phyloP scores from a whole-genome alignment of 2,888 invertebrate species.

The Ochropleura leucogaster region DNA sequence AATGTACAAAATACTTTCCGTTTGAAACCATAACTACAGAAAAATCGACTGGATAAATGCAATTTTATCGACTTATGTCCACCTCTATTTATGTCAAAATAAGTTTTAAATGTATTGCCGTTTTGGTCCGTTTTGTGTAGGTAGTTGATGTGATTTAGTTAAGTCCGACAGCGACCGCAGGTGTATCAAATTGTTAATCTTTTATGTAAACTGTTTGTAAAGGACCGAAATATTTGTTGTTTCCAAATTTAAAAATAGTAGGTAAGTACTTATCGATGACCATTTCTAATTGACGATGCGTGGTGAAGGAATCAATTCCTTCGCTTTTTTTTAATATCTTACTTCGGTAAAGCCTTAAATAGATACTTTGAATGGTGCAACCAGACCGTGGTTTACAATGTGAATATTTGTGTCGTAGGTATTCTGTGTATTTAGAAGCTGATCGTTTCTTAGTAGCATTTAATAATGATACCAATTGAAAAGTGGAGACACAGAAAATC shows the following conservation, averaged over 20 bases:
- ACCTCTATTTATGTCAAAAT: slow-evolving; percentile 33
- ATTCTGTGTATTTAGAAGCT: too few species aligned
- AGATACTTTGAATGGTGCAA: neutral
- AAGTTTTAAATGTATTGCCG: neutral
- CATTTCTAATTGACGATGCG: too few species aligned
- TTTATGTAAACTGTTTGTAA: slow-evolving; percentile 4
- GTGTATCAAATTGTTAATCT: slow-evolving; percentile 17
- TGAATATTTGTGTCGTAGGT: too few species aligned
- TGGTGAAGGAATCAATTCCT: too few species aligned
- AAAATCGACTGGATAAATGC: slow-evolving; percentile 29
- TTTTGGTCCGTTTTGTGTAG: neutral
- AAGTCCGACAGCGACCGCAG: neutral
- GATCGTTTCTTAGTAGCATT: too few species aligned
- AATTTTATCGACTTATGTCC: slow-evolving; percentile 32
- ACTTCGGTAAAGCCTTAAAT: too few species aligned
- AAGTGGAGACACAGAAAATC: too few species aligned
- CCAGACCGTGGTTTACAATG: neutral
- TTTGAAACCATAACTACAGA: slow-evolving; percentile 7
- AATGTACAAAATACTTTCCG: neutral
- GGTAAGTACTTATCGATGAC: too few species aligned
- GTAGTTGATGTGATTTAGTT: neutral
- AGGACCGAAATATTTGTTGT: neutral
- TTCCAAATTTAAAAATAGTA: too few species aligned
- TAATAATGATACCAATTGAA: too few species aligned
- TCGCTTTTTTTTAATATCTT: too few species aligned